A percentile compares a stretch with the other conserved stretches of the same genome.
Conservation (phyloP, 2,113 vertebrate genomes). For the Apodemus speciosus region DNA sequence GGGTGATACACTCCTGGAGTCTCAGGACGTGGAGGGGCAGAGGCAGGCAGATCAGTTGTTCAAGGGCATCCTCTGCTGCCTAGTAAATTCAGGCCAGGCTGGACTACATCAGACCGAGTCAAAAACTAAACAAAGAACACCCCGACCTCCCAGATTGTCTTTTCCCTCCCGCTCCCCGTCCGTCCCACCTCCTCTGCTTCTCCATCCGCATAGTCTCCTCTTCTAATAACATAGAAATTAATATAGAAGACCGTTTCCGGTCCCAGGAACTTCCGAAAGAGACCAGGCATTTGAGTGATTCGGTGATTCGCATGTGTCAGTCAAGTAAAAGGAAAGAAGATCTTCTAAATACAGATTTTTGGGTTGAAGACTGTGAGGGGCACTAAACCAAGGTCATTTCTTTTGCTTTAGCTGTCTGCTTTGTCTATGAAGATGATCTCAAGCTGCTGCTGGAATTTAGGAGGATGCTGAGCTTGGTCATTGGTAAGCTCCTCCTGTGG, state of each 20-base stretch:
- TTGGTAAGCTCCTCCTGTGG: neutral
- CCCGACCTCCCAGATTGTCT: neutral
- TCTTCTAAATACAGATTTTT: conserved; percentile 34
- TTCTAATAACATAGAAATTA: conserved; percentile 6
- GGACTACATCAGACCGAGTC: neutral
- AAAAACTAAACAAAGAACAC: neutral
- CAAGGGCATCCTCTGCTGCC: neutral
- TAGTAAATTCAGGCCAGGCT: neutral
- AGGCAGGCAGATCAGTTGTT: neutral
- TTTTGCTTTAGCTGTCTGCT: conserved; percentile 21
- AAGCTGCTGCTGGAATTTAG: conserved; percentile 39
- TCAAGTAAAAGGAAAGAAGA: conserved; percentile 49
- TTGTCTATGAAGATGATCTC: neutral
- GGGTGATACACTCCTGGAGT: neutral
- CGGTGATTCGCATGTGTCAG: neutral
- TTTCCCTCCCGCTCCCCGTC: neutral
- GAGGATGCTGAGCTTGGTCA: neutral
- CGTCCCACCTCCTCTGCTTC: neutral
- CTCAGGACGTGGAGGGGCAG: neutral
- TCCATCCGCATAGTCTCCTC: neutral
- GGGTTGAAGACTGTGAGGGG: neutral
- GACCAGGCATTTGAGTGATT: conserved; percentile 9
- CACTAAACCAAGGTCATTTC: conserved; percentile 13
- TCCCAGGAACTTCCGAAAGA: neutral
- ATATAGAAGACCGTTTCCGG: neutral